phyloP scores from a whole-genome alignment of 2,888 invertebrate species.

The Diarsia dahlii region DNA sequence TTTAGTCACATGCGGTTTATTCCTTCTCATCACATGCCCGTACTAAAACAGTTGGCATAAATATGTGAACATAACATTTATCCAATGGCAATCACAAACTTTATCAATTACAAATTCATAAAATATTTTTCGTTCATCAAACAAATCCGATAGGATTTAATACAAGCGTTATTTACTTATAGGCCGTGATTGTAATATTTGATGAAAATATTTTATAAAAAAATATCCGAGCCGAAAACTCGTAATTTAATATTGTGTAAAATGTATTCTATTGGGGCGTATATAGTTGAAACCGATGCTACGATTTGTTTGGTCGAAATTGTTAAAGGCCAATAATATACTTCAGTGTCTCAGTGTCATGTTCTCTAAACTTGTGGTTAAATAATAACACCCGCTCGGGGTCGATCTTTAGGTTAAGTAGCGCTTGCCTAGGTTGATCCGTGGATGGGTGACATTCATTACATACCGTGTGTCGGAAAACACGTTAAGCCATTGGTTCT shows the following conservation, averaged over 20 bases:
- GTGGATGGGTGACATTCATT: neutral
- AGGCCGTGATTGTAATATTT: conserved; percentile 26
- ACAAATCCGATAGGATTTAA: neutral
- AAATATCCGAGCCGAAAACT: conserved; percentile 3
- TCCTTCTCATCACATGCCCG: neutral
- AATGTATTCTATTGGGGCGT: neutral
- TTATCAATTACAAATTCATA: neutral
- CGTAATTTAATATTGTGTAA: conserved; percentile 19
- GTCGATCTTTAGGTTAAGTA: neutral
- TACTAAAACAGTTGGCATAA: neutral
- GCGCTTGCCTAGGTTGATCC: neutral
- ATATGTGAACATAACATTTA: neutral
- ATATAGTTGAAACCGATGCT: neutral
- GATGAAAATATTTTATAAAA: conserved; percentile 11
- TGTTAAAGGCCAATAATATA: neutral
- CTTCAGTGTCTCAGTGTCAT: too few species aligned
- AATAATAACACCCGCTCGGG: neutral
- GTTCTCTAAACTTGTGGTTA: neutral
- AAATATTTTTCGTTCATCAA: neutral
- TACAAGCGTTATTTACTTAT: conserved; percentile 5
- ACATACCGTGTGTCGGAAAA: too few species aligned
- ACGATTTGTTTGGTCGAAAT: conserved; percentile 3
- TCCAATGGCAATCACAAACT: neutral
- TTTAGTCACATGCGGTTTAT: neutral
- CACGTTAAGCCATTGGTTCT: too few species aligned